Base-by-base conservation (phyloP, 2,888 invertebrate species). In the Orchesella flavescens region DNA sequence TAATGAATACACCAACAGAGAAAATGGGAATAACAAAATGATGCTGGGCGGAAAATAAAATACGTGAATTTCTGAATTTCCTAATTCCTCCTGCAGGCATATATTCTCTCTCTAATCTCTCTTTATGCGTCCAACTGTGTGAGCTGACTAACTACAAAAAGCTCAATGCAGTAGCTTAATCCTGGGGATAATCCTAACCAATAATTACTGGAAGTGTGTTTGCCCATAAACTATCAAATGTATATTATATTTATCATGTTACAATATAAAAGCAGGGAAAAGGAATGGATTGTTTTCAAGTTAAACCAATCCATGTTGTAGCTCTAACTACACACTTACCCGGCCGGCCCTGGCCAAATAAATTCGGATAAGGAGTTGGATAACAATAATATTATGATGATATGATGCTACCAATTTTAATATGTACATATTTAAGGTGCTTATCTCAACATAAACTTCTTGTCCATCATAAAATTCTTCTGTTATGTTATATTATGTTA, bases 41-140 rank as follows among this genome's bases (percentile, higher is more conserved):
- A 69, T 15, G 43, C 66, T 81, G 80, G 80, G 74, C 46, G 74
- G 59, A 61, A 79, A 74, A 81, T 74, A 68, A 81, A 74, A 73
- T 79, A 81, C 79, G 73, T 79, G 68, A 72, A 79, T 79, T 79
- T 79, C 66, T 79, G 72, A 66, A 79, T 79, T 71, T 82, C 69
- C 55, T 82, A 75, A 69, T 71, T 75, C 55, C 43, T 75, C 69
- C 82, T 55, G 61, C 69, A 75, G 75, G 75, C 75, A 75, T 68
- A 57, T 68, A 57, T 21, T 19, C 57, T 19, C 34, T 34, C 7
- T 49, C 49, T n/a, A n/a, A n/a, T 49, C 49, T 49, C 5, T 49
- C 2, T 49, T n/a, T 49, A 12, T 12, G 12, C 49, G 12, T 49
- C 49, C n/a, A 49, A 12, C 49, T 49, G 49, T 49, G 12, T 49